phyloP scores from a whole-genome alignment of 2,113 vertebrate genomes.

The Cyanoramphus novaezelandiae region DNA sequence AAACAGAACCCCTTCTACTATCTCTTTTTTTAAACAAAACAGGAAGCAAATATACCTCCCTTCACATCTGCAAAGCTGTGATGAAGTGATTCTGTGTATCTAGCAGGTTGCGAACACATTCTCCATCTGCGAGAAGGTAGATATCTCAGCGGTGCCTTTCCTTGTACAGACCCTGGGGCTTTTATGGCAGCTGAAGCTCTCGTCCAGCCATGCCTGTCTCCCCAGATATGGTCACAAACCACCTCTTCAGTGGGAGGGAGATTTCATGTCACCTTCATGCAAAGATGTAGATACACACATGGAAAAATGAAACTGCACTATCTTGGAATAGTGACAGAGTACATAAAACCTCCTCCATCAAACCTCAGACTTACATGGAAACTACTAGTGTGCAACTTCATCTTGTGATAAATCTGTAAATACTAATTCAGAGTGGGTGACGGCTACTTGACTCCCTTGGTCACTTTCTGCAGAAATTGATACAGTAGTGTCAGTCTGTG shows the following conservation, averaged over 20 bases:
- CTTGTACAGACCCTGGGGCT: not conserved
- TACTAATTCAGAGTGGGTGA: not conserved
- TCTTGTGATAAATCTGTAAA: not conserved
- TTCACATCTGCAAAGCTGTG: not conserved
- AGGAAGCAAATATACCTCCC: not conserved
- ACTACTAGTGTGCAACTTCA: not conserved
- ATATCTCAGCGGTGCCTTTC: not conserved
- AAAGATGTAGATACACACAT: not conserved
- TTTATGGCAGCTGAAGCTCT: not conserved
- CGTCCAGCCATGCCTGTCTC: rapidly evolving
- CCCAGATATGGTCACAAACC: not conserved
- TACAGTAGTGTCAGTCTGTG: not conserved
- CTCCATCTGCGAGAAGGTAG: not conserved
- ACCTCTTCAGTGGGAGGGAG: not conserved
- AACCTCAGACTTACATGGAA: not conserved
- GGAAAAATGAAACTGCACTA: not conserved
- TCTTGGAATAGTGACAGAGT: rapidly evolving
- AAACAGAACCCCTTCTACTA: not conserved
- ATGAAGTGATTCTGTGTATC: not conserved
- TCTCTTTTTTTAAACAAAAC: not conserved
- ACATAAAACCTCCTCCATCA: not conserved
- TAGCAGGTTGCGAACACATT: not conserved
- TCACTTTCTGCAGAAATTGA: not conserved
- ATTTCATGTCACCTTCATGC: not conserved
- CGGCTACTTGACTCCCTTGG: rapidly evolving